Evolutionary conservation across 2,888 invertebrate genomes (phyloP), one percentile per base, ranked within the genome.

Genomic region (Limnephilus marmoratus): DNA sequence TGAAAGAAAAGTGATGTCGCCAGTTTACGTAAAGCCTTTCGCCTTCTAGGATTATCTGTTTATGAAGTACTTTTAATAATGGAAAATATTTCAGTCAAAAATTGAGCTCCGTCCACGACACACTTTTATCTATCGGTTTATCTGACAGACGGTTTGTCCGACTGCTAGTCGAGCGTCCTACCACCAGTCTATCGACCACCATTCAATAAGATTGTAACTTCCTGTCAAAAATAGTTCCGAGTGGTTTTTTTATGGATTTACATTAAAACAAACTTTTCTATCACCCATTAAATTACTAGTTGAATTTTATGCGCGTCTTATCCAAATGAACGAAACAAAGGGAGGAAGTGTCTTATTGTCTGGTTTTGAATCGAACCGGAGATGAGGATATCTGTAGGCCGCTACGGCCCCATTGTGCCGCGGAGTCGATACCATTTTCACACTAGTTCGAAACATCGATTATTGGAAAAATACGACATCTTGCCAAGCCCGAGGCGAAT

Each of bases 321-420:
- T 68, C 9, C 9, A 5, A 68, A n/a, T 24, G 68, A 24, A 68
- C 15, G 86, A 88, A 34, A 88, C 88, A 88, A 88, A 88, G 88
- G 88, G 88, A 88, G 88, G 88, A 88, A 88, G 68, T 68, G 88
- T 80, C 68, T 37, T 88, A 68, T 53, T 88, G 88, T 88, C 29
- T 34, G 88, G 80, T 15, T 68, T 80, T 18, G 80, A 88, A 80
- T 53, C 68, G 88, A 53, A 80, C 88, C 88, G 88, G 88, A 88
- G 88, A 88, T 88, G 31, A 18, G 88, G 88, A 31, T 88, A 31
- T 53, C 88, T 49, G 53, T n/a, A 45, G n/a, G n/a, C 68, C 24
- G 68, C 86, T 31, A 49, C 45, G 15, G 80, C 24, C 24, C 88
- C 37, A 80, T 88, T 80, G 88, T 53, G 68, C 80, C 88, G 68